Evolutionary conservation across 2,797 vertebrate genomes (phyloP), one percentile per base, ranked within the genome.

Genomic region (Mormyrops attenuatus): DNA sequence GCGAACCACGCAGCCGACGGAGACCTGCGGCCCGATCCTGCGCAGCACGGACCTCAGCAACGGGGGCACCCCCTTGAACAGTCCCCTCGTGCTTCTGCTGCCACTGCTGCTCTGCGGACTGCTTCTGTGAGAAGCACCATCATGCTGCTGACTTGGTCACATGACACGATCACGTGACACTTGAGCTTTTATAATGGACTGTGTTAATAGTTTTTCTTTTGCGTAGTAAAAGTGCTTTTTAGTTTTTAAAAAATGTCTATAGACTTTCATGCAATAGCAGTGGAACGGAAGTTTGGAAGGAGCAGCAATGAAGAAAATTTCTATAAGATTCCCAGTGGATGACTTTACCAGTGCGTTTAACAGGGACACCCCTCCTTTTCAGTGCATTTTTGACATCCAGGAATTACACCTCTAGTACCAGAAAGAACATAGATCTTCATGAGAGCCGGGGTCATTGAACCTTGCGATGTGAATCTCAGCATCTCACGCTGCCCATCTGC

Each of bases 71-170:
- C 50, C 52, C 60, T 63, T 89, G 87, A 22, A 60, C 73, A 15
- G 53, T 0, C 9, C 22, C 6, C 41, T 84, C 77, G 0, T 47
- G 5, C 52, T 69, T 41, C 52, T 89, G 9, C 82, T 91, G 60
- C 9, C 41, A 17, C 87, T 88, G 47, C 26, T 66, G 11, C 44
- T 88, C 20, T 47, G 82, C 66, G 63, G 63, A 15, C 20, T 89
- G 60, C 88, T 89, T 41, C 69, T 87, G 60, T 88, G 89, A 89
- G 88, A 73, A 30, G 66, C 66, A 17, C 44, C 49, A 85, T 69
- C 69, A 20, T 26, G 49, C n/a, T 63, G 57, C 57, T 63, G n/a
- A 63, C 57, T 63, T 22, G 57, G 11, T 26, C 26, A 69, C 66
- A 34, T 69, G 69, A 41, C 30, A 77, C 13, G 0, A 41, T 80